Base-by-base conservation (phyloP, 2,797 vertebrate species). In the Acomys russatus region DNA sequence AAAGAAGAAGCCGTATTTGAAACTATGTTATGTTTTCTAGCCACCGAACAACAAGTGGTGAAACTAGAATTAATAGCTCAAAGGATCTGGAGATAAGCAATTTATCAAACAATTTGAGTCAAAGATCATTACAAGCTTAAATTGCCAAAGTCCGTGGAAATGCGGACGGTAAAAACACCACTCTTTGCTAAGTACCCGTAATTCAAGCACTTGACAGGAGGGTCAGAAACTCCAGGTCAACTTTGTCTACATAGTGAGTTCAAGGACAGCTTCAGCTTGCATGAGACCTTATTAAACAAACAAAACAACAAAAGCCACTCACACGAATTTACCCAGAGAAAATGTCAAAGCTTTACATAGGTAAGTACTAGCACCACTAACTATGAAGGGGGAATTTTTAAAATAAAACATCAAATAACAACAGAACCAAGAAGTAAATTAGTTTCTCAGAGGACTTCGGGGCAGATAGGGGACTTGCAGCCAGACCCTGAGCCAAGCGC, bases 1-100 rank as follows among this genome's bases (percentile, higher is more conserved):
- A 95, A 86, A 71, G 59, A 64, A 86, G 61, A 76, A 94, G 77
- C 91, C 89, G 18, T 38, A 73, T 78, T 85, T 33, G 63, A 90
- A 92, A 68, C 80, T 71, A 71, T 8, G 56, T 79, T 51, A 79
- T 17, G 94, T 35, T 78, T 9, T 64, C n/a, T 91, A 68, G 25
- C 15, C 28, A 80, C 23, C 38, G 10, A 44, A 49, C 33, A 49
- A 49, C 61, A 82, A 25, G 70, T 25, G 91, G 44, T 76, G 89
- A 87, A 92, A 83, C 74, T 91, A 78, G 51, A 96, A 92, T 89
- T 78, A 78, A 77, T 59, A 79, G 68, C 90, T 92, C 59, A 18
- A 94, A 64, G 92, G 30, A 71, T 49, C 51, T 85, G 44, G 17
- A 44, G 49, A 71, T 73, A 94, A 94, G 90, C 18, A 84, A 30